phyloP scores from a whole-genome alignment of 2,888 invertebrate genomes.

The Caenorhabditis plicata region DNA sequence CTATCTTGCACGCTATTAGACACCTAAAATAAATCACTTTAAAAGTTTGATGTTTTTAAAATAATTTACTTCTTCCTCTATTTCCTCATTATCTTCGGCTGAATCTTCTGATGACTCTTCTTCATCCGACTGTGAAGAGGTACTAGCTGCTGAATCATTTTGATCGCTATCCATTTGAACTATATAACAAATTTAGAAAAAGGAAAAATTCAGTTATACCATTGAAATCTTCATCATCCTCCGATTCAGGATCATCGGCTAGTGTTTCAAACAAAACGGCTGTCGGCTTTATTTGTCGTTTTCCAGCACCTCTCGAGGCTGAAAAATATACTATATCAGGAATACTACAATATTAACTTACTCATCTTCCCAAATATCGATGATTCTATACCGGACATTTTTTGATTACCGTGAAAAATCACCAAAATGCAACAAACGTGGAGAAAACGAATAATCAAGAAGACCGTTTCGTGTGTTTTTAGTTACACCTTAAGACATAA shows the following conservation, averaged over 20 bases:
- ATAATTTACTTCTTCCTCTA: conserved; percentile 49
- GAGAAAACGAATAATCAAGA: no score
- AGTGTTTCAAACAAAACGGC: conserved; percentile 32
- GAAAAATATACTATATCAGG: conserved; percentile 11
- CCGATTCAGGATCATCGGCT: conserved; percentile 24
- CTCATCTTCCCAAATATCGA: conserved; percentile 31
- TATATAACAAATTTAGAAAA: background rate
- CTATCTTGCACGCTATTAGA: conserved; percentile 12
- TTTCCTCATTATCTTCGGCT: conserved; percentile 11
- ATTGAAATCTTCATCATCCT: conserved; percentile 57
- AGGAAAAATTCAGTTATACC: conserved; percentile 9
- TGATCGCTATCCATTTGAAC: conserved; percentile 2
- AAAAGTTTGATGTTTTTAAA: background rate
- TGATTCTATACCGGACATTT: conserved; percentile 15
- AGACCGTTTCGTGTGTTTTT: no score
- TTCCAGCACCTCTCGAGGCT: conserved; percentile 60
- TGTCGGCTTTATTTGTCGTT: conserved; percentile 62
- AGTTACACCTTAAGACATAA: no score
- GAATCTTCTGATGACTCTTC: conserved; percentile 3
- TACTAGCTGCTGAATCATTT: conserved; percentile 3
- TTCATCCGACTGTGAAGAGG: conserved; percentile 4
- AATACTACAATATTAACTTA: background rate
- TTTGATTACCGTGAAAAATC: conserved; percentile 1
- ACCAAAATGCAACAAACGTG: no score
- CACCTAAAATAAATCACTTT: conserved; percentile 2